These are phyloP conservation scores for Drosophila neoperkinsi DNA, from an alignment of 2,888 invertebrate genomes.

Conservation along the genomic window DNA sequence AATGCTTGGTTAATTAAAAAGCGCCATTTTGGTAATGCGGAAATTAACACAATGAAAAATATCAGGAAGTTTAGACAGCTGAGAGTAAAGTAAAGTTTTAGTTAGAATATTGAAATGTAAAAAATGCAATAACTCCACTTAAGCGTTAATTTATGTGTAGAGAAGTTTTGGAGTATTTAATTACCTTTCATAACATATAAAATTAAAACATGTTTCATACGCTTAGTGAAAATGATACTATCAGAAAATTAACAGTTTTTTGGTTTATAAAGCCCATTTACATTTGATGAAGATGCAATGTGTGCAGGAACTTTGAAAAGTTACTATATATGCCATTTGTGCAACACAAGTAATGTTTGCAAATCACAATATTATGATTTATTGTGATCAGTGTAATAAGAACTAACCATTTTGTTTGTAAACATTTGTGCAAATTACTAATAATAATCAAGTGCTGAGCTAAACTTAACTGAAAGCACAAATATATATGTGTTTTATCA, in stretches of 20 bases:
- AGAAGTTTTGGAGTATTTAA: neutral
- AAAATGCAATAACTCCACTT: neutral
- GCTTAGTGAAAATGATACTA: no score
- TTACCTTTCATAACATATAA: neutral
- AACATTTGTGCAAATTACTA: conserved; percentile 30
- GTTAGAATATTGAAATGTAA: neutral
- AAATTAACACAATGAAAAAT: conserved; percentile 1
- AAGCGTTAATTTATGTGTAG: no score
- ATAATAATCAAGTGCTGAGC: conserved; percentile 20
- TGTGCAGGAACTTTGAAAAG: neutral
- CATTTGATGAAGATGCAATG: neutral
- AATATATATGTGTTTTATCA: neutral
- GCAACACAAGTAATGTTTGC: neutral
- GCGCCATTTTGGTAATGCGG: conserved; percentile 42
- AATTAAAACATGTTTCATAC: no score
- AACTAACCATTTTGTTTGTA: conserved; percentile 13
- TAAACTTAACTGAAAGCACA: conserved; percentile 5
- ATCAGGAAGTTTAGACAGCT: neutral
- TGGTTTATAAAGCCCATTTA: neutral
- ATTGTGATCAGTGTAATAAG: conserved; percentile 4
- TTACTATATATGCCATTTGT: neutral
- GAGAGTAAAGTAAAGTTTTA: neutral
- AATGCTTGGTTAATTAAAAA: conserved; percentile 25
- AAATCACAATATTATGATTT: conserved; percentile 1
- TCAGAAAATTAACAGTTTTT: neutral